Percentiles rank a stretch among this genome's conserved stretches.
Evolutionary conservation across 2,113 vertebrate genomes (phyloP).

Genomic region (Uropsilus gracilis): DNA sequence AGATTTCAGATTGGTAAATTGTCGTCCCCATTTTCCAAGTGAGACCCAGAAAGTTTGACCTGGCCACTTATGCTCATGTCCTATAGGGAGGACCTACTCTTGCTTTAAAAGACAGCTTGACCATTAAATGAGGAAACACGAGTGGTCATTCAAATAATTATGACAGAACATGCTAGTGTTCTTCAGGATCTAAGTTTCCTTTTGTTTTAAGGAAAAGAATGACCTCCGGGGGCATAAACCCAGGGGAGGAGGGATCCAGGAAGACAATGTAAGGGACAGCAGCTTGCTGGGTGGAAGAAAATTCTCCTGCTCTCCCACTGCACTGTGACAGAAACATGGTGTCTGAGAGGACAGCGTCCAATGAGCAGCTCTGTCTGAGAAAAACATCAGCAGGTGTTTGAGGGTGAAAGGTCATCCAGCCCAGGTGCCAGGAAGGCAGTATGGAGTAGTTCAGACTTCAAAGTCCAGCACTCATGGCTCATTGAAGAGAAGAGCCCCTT

Average conservation of each 20-base stretch:
- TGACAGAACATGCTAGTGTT: background rate
- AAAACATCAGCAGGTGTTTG: background rate
- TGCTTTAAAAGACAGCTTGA: background rate
- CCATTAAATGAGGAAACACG: background rate
- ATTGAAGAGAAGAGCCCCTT: background rate
- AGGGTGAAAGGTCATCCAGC: background rate
- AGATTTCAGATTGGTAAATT: background rate
- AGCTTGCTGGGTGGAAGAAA: background rate
- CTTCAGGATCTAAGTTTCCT: background rate
- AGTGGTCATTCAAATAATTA: too few species aligned
- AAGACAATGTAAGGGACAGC: background rate
- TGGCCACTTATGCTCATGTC: background rate
- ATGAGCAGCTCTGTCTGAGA: background rate
- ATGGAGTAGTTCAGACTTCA: background rate
- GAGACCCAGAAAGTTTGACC: background rate
- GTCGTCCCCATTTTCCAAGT: background rate
- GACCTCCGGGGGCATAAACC: background rate
- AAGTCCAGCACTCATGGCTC: too few species aligned
- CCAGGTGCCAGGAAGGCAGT: background rate
- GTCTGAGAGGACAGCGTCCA: too few species aligned
- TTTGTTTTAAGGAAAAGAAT: background rate
- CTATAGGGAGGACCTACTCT: background rate
- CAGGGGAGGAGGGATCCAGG: background rate
- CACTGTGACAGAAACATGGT: background rate
- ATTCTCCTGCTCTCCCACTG: background rate